Percentiles rank a stretch among this genome's conserved stretches.
Evolutionary conservation across 2,113 vertebrate species (phyloP).

Genomic region (Caracal caracal): DNA sequence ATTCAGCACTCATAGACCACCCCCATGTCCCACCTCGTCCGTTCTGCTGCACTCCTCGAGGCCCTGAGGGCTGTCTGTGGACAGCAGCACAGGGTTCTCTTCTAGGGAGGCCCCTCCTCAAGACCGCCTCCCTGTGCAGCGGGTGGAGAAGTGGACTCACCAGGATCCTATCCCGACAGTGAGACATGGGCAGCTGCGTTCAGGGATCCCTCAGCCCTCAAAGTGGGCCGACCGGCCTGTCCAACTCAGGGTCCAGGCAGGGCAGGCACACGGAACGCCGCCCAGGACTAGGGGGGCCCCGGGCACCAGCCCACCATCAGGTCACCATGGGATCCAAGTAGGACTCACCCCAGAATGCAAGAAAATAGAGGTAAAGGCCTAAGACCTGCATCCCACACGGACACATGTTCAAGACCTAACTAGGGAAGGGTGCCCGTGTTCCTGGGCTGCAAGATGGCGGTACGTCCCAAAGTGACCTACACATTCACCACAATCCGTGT

Average conservation of each 20-base stretch:
- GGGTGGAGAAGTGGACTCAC: not conserved
- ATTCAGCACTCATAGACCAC: slow-evolving; percentile 43
- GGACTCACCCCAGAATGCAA: not conserved
- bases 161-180: not conserved
- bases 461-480: not conserved
- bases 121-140: not conserved
- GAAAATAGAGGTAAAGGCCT: not conserved
- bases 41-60: slow-evolving; percentile 12
- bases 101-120: not conserved
- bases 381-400: not conserved
- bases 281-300: not conserved
- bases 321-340: not conserved
- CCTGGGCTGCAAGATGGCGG: not conserved
- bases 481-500: not conserved
- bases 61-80: not conserved
- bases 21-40: not conserved
- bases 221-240: not conserved
- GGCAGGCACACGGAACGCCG: not conserved
- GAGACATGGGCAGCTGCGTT: not conserved
- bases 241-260: not conserved
- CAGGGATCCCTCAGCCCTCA: not conserved
- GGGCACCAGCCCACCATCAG: not conserved
- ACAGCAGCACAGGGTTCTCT: not conserved
- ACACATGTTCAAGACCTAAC: not conserved
- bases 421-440: not conserved